Conservation (phyloP, 2,888 invertebrate species). For the Nipponacmea schrenckii region DNA sequence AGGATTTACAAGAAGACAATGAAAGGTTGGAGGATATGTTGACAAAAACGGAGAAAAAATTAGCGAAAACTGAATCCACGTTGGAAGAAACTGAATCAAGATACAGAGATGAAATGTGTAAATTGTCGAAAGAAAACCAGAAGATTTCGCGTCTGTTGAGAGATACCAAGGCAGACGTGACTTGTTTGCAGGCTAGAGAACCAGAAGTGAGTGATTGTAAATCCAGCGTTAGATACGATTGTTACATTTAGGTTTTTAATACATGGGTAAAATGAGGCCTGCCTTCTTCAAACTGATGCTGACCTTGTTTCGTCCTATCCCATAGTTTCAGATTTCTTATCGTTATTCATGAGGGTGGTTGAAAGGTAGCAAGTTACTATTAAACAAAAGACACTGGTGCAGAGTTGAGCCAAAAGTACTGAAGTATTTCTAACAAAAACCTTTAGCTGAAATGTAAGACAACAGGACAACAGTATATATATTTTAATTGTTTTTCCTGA, state of each 20-base stretch:
- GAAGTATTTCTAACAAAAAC: not conserved
- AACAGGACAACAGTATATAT: too few species aligned
- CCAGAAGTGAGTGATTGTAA: constrained; percentile 41
- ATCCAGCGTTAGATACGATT: not conserved
- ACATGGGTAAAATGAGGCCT: not conserved
- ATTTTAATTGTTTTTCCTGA: too few species aligned
- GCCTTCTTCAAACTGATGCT: not conserved
- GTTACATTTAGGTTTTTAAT: not conserved
- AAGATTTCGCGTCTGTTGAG: constrained; percentile 35
- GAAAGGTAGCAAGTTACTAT: too few species aligned
- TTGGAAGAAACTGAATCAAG: constrained; percentile 20
- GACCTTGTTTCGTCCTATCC: too few species aligned
- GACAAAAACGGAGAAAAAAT: constrained; percentile 11
- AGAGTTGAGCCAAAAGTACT: not conserved
- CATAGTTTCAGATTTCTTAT: too few species aligned
- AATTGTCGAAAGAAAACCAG: constrained; percentile 37
- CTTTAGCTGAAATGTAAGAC: too few species aligned
- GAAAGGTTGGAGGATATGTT: constrained; percentile 39
- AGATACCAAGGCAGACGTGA: constrained; percentile 45
- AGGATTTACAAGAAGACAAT: constrained; percentile 50
- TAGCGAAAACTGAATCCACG: constrained; percentile 31
- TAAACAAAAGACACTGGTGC: too few species aligned
- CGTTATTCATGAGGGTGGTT: too few species aligned
- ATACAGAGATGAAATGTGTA: constrained; percentile 29
- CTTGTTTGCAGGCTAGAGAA: constrained; percentile 47